A percentile compares a stretch with the other conserved stretches of the same genome.
These are phyloP conservation scores for Stegodyphus dumicola DNA, from an alignment of 1,140 invertebrate species.

Conservation along the genomic window DNA sequence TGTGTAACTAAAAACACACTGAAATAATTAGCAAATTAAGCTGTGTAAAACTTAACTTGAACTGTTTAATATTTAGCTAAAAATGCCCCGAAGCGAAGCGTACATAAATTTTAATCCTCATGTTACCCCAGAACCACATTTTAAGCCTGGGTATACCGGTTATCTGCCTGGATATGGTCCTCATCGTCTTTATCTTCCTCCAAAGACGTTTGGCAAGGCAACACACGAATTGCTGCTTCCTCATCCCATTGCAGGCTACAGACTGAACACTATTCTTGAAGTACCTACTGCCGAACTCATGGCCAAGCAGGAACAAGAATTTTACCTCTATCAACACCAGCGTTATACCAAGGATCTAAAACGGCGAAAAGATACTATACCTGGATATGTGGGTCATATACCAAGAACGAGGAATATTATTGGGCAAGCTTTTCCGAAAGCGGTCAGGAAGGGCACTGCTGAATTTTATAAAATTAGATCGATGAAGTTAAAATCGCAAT, in stretches of 20 bases:
- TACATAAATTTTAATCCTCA: constrained; percentile 23
- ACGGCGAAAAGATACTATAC: neutral
- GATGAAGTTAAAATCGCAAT: no score
- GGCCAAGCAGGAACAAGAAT: constrained; percentile 12
- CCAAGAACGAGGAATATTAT: constrained; percentile 22
- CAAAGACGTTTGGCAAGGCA: neutral
- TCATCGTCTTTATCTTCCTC: neutral
- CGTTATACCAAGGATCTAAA: neutral
- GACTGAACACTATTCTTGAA: constrained; percentile 20
- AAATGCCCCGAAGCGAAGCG: constrained; percentile 13
- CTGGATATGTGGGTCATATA: constrained; percentile 20
- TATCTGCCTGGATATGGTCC: constrained; percentile 22
- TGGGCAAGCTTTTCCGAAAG: constrained; percentile 1
- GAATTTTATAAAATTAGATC: constrained; percentile 67
- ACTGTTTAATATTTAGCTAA: neutral
- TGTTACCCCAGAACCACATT: constrained; percentile 18
- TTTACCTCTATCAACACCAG: constrained; percentile 3
- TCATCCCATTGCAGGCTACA: constrained; percentile 14
- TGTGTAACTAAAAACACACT: no score
- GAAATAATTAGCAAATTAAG: no score
- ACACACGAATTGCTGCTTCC: constrained; percentile 16
- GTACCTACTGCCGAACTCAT: neutral
- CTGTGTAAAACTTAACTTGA: neutral
- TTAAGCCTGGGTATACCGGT: constrained; percentile 27
- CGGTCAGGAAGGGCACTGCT: constrained; percentile 17